Base-by-base conservation (phyloP, 2,888 invertebrate species). In the Drosophila nigritarsus region DNA sequence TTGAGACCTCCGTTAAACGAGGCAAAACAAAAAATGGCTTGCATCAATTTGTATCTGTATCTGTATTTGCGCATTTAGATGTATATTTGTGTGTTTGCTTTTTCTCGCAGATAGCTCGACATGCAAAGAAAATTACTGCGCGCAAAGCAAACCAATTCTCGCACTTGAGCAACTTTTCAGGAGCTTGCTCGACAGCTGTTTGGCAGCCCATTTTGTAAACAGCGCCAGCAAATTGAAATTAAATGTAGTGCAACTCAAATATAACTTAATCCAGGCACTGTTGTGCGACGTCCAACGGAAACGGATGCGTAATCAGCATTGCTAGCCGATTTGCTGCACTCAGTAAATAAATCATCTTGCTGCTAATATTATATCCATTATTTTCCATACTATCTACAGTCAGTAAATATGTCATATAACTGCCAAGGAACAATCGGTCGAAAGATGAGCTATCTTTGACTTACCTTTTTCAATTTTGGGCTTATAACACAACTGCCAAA, bases 171-270 rank as follows among this genome's bases (percentile, higher is more conserved):
- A 66, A 73, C 77, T 75, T 75, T 70, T 56, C 42, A 54, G 51
- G 58, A 18, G 51, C 40, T 63, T 53, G 20, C 61, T 56, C 27
- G 42, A 9, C 55, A 65, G 50, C 55, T 62, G 64, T 38, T 65
- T 36, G 2, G 42, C 40, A 38, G 36, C 29, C 34, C 13, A 36
- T 36, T 59, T 53, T 36, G 54, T 59, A 73, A 63, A 54, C 6
- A 59, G 55, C 11, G 24, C 32, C 18, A n/a, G 48, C 62, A 80
- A 89, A 84, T 82, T 82, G 72, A 85, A 89, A 87, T 81, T 79
- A 89, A 86, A 78, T 70, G 75, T 72, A 76, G 68, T 75, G 80
- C 81, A 78, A 74, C 76, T 88, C 71, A 78, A 81, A 77, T 85
- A 85, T 70, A 81, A 78, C 78, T 87, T 76, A 73, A 73, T 72